Evolutionary conservation across 1,140 invertebrate species (phyloP), one percentile per base, ranked within the genome.

Genomic region (Lineus longissimus): DNA sequence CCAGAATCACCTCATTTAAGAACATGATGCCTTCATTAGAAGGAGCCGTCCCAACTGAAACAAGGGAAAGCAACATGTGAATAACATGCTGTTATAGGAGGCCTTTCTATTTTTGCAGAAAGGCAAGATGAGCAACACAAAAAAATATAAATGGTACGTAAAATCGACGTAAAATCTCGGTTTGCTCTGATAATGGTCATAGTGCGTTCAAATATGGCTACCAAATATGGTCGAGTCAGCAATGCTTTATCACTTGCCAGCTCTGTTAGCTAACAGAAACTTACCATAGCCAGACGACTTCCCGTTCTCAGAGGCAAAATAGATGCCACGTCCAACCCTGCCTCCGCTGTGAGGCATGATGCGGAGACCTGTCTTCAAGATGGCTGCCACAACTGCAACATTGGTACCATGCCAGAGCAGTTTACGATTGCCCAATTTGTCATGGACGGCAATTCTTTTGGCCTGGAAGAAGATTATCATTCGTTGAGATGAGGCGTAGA

Each of bases 331-430:
- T 6, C 83, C 83, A 4, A 84, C 83, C 15, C 81, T 59, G 0
- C 83, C 83, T 6, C 83, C 83, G 70, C 81, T 82, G 71, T 84
- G 83, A 7, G 83, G 83, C 82, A 84, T 84, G 56, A 84, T 84
- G 27, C 83, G 73, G 2, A 84, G 71, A 9, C 83, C 83, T 59
- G 75, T 75, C 59, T 84, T 83, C 59, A 84, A 73, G 56, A 84
- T 84, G 62, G 83, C 83, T 6, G 80, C 81, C 29, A 84, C 82
- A 2, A 84, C 83, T 27, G 83, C 82, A n/a, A 84, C 80, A 70
- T 77, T 82, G 17, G 83, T 84, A 17, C 83, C 83, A 68, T 84
- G 83, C 83, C 83, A 84, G 22, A 84, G 66, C 25, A 84, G 68
- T 64, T 83, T 84, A 7, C 82, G 70, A 54, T 83, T 71, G 0